Conservation (phyloP, 2,888 invertebrate species). For the Ichneumoninae sp. region DNA sequence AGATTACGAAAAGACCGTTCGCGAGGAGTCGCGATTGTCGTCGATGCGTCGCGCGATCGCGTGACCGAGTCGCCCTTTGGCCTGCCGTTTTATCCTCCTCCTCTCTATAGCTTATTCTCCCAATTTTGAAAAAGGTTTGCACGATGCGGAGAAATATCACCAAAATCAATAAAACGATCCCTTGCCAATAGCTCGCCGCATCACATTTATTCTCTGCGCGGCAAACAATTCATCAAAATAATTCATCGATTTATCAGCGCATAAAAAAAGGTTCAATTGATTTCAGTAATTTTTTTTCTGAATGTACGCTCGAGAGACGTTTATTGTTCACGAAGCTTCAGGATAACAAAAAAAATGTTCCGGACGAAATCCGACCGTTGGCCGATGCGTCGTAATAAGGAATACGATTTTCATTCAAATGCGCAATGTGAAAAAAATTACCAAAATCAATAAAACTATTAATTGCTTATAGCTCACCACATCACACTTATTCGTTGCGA, state of each 20-base stretch:
- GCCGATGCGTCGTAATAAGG: not conserved
- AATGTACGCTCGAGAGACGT: no score
- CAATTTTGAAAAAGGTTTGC: not conserved
- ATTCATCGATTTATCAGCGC: not conserved
- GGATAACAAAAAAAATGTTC: no score
- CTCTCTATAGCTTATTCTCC: conserved; percentile 33
- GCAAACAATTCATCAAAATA: not conserved
- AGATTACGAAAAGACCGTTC: conserved; percentile 50
- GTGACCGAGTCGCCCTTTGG: conserved; percentile 55
- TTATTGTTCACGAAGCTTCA: no score
- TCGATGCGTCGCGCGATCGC: conserved; percentile 55
- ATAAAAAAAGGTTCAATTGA: no score
- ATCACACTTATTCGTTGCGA: no score
- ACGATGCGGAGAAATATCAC: not conserved
- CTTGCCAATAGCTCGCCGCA: not conserved
- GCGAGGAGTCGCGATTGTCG: conserved; percentile 39
- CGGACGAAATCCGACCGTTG: not conserved
- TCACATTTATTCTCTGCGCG: not conserved
- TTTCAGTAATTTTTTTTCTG: no score
- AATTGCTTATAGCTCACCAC: no score
- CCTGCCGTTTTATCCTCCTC: conserved; percentile 50
- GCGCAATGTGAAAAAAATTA: no score
- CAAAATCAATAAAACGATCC: not conserved
- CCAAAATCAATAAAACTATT: no score
- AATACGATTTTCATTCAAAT: not conserved